Evolutionary conservation across 2,797 vertebrate species (phyloP).

Genomic region (Sardinella longiceps): DNA sequence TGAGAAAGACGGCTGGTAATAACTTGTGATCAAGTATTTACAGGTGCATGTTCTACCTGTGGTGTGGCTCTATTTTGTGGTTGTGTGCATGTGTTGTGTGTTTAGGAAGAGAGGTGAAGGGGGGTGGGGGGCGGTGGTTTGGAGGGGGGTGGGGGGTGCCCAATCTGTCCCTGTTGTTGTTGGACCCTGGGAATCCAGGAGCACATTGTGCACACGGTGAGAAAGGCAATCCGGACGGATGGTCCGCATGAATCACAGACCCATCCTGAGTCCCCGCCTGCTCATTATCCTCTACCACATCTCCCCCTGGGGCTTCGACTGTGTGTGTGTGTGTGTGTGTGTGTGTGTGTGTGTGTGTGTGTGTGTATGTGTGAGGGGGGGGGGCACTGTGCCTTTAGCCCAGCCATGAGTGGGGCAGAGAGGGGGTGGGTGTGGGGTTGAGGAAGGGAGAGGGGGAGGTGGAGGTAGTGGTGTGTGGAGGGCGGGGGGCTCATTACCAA

Average conservation of each 20-base stretch:
- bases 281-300: conserved; percentile 85
- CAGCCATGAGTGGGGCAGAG: neutral
- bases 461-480: neutral
- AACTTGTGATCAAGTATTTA: neutral
- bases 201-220: conserved; percentile 82
- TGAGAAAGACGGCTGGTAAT: neutral
- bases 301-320: conserved; percentile 65
- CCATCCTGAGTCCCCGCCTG: conserved; percentile 82
- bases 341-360: conserved; percentile 52
- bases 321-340: conserved; percentile 46
- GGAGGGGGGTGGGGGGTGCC: conserved; percentile 39
- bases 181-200: conserved; percentile 81
- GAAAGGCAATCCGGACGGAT: conserved; percentile 84
- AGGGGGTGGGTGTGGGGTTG: neutral
- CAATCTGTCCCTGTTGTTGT: conserved; percentile 74
- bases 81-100: neutral
- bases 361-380: conserved; percentile 45
- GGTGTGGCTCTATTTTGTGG: neutral
- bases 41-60: neutral
- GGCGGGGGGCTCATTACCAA: conserved; percentile 80
- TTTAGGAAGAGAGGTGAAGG: neutral
- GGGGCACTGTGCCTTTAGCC: conserved; percentile 1
- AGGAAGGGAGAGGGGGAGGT: neutral
- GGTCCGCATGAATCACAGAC: conserved; percentile 86
- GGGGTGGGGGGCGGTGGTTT: neutral